Evolutionary conservation across 2,888 invertebrate species (phyloP).

Genomic region (Scaptomyza tumidula): DNA sequence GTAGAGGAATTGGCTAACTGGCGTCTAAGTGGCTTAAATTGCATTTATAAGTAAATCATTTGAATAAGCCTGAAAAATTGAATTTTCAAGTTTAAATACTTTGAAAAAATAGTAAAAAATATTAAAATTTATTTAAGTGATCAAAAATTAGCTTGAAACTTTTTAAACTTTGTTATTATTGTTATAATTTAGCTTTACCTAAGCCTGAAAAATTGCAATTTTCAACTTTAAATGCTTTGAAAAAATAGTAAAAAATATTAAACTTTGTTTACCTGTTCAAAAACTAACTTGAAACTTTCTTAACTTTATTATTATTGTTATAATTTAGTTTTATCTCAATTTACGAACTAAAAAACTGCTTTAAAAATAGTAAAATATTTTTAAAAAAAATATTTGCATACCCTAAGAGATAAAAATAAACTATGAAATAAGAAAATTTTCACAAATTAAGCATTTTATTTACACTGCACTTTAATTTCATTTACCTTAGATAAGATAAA

Average conservation of each 20-base stretch:
- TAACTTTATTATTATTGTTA: no score
- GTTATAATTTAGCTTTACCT: no score
- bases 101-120: not conserved
- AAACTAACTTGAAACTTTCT: no score
- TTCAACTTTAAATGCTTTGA: not conserved
- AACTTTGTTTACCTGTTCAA: no score
- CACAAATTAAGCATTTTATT: slow-evolving; percentile 16
- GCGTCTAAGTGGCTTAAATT: slow-evolving; percentile 9
- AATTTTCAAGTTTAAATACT: not conserved
- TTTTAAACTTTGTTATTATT: no score
- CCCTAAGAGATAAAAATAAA: not conserved
- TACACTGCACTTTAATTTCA: not conserved
- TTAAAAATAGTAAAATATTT: not conserved
- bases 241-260: not conserved
- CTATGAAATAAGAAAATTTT: not conserved
- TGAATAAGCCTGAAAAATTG: no score
- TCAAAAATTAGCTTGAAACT: no score
- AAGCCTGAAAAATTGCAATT: no score
- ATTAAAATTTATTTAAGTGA: no score
- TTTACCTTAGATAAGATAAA: slow-evolving; percentile 23
- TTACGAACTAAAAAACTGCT: no score
- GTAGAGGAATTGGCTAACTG: not conserved
- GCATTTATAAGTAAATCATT: slow-evolving; percentile 7
- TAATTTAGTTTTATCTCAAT: no score
- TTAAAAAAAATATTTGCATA: not conserved